phyloP scores from a whole-genome alignment of 2,113 vertebrate genomes.

The Notarius lentiginosus region DNA sequence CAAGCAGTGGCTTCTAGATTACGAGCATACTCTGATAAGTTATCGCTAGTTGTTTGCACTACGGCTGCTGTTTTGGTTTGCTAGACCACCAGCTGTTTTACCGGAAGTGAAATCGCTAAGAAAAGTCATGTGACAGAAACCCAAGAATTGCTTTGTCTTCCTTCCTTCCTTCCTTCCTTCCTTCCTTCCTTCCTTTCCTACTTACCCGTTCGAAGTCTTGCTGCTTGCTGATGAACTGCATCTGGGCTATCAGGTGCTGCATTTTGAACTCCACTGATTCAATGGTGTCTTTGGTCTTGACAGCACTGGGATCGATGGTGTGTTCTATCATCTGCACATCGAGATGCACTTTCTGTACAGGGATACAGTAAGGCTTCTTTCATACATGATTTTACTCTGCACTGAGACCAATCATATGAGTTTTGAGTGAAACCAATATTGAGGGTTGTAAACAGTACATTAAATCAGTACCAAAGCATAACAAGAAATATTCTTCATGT shows the following conservation, averaged over 20 bases:
- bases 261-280: constrained; percentile 74
- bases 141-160: neutral
- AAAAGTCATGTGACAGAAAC: too few species aligned
- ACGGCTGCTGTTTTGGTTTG: too few species aligned
- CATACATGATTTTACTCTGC: neutral
- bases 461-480: neutral
- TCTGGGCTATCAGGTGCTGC: constrained; percentile 79
- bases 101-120: too few species aligned
- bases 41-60: too few species aligned
- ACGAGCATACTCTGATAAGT: too few species aligned
- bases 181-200: neutral
- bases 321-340: constrained; percentile 86
- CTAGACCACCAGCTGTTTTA: too few species aligned
- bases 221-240: constrained; percentile 79
- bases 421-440: neutral
- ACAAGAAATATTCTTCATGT: neutral
- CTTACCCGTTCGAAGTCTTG: constrained; percentile 88
- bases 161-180: neutral
- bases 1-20: too few species aligned
- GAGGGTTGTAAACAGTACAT: neutral
- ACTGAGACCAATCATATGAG: neutral
- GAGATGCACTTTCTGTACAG: constrained; percentile 80
- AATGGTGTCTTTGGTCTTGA: constrained; percentile 82
- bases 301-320: constrained; percentile 65
- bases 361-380: neutral